Percentiles rank a stretch among this genome's conserved stretches.
Conservation (phyloP, 2,113 vertebrate species). For the Erpornis zantholeuca region DNA sequence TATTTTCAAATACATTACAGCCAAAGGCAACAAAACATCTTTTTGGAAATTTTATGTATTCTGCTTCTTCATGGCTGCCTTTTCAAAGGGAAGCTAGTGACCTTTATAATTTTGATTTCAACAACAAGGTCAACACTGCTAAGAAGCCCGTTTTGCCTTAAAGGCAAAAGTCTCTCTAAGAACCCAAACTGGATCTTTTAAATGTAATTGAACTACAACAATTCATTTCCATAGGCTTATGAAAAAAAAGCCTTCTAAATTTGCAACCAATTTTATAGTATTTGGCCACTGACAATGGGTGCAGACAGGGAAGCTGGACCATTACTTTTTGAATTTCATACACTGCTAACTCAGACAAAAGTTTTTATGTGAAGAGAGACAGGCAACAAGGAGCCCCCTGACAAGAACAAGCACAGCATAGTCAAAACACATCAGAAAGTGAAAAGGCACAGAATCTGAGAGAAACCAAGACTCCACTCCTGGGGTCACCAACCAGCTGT, state of each 20-base stretch:
- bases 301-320: background rate
- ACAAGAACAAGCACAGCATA: background rate
- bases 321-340: background rate
- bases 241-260: background rate
- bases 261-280: background rate
- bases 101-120: constrained; percentile 33
- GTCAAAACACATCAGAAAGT: background rate
- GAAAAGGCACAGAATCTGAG: background rate
- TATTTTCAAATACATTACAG: background rate
- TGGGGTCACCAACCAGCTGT: fast-evolving
- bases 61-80: background rate
- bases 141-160: constrained; percentile 1
- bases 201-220: constrained; percentile 12
- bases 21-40: background rate
- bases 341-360: background rate
- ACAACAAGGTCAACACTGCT: background rate
- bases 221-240: background rate
- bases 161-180: constrained; percentile 14
- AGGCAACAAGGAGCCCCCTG: background rate
- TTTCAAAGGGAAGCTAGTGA: background rate
- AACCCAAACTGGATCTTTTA: background rate
- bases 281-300: constrained; percentile 14
- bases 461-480: background rate
- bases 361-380: background rate
- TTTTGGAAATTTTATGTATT: background rate